Evolutionary conservation across 2,888 invertebrate genomes (phyloP), one percentile per base, ranked within the genome.

Genomic region (Acleris cristana): DNA sequence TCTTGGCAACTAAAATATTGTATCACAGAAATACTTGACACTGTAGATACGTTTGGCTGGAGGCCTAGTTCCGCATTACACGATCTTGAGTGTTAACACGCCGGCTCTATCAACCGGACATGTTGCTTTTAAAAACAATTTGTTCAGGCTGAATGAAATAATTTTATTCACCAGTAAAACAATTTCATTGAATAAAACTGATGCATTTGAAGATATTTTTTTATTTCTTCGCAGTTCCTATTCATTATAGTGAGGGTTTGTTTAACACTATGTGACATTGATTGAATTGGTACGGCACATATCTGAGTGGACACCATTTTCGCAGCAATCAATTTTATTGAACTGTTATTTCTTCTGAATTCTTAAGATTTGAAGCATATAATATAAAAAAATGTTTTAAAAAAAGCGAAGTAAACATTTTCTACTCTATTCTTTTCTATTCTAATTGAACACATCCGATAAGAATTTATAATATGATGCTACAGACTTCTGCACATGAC

Each of bases 1-100:
- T 82, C 81, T 84, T 83, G 83, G 82, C 84, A 80, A 73, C 76
- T 78, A 75, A 79, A 83, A 80, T 78, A 78, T 71, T 65, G 72
- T 81, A 79, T 85, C 79, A 81, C 80, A 72, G 74, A 87, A 88
- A 87, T 87, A 87, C 83, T 80, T 87, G 87, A 87, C 89, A 87
- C 87, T 88, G 88, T 81, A 75, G 72, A 78, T 80, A 81, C 79
- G 78, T 81, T 84, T 86, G 84, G 84, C 83, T 78, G 71, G 77
- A 73, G 71, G 72, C 74, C 64, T 71, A 81, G 82, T 88, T 89
- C 88, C 88, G 85, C 80, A 76, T 83, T 75, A 79, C 78, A 72
- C 67, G 64, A 68, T 72, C 71, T 78, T 74, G 68, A 71, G 68
- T 64, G 68, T 63, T 56, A 53, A 62, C 52, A 57, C 57, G 18